Conservation (phyloP, 2,888 invertebrate species). For the Holacanthella duospinosa region DNA sequence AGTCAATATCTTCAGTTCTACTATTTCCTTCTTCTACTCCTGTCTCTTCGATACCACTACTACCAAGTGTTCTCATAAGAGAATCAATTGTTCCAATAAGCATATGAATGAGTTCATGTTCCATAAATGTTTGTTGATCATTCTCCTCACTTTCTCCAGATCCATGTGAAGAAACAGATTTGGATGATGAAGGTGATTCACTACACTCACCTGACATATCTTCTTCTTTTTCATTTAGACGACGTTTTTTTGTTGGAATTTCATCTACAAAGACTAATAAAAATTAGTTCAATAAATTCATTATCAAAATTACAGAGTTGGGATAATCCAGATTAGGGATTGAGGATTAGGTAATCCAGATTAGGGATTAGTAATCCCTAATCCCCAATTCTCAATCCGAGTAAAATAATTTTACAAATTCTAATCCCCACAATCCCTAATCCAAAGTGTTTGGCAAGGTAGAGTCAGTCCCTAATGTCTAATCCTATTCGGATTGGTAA, state of each 20-base stretch:
- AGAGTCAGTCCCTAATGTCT: no score
- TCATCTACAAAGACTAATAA: conserved; percentile 12
- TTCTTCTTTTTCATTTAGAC: conserved; percentile 39
- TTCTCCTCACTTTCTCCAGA: background rate
- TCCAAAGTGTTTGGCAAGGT: no score
- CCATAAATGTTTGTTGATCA: background rate
- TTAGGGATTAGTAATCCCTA: no score
- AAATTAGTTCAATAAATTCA: background rate
- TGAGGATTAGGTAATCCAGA: no score
- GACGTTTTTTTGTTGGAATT: conserved; percentile 40
- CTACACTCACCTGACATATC: conserved; percentile 18
- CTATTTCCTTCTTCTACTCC: no score
- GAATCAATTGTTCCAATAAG: background rate
- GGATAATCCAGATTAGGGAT: no score
- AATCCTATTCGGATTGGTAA: background rate
- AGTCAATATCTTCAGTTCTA: no score
- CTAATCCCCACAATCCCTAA: background rate
- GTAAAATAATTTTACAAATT: no score
- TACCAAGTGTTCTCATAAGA: no score
- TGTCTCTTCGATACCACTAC: no score
- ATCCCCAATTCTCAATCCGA: no score
- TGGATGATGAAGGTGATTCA: background rate
- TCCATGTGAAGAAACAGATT: background rate
- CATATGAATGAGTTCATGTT: background rate
- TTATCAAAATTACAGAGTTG: background rate